Conservation (phyloP, 2,888 invertebrate genomes). For the Nysson spinosus region DNA sequence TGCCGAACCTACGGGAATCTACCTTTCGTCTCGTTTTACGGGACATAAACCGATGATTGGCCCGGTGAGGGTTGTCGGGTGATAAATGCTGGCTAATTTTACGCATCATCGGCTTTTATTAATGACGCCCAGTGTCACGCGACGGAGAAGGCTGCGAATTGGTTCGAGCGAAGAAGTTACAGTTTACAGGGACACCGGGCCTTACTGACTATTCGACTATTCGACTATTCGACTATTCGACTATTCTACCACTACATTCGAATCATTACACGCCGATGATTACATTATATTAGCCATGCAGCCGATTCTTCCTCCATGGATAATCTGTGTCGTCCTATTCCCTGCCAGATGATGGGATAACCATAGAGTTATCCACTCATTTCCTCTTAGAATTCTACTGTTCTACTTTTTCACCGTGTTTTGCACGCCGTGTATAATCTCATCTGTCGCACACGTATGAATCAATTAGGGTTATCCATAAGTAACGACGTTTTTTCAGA, state of each 20-base stretch:
- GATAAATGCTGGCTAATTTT: conserved; percentile 74
- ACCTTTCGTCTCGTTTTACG: conserved; percentile 37
- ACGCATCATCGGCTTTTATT: conserved; percentile 74
- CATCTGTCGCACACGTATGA: no score
- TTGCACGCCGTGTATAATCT: no score
- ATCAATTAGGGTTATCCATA: no score
- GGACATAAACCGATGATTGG: conserved; percentile 47
- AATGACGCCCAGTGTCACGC: conserved; percentile 58
- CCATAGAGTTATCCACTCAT: conserved; percentile 21
- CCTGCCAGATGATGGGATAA: conserved; percentile 40
- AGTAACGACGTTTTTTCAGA: no score
- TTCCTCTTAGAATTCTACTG: not conserved
- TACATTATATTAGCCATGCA: conserved; percentile 72
- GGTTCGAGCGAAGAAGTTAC: conserved; percentile 50
- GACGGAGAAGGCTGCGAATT: conserved; percentile 58
- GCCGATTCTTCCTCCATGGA: conserved; percentile 67
- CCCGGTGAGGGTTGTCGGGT: conserved; percentile 32
- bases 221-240: no score
- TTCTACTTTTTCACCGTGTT: not conserved
- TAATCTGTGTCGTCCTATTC: conserved; percentile 63
- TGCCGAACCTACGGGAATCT: not conserved
- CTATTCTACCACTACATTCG: conserved; percentile 55
- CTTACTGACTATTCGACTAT: no score
- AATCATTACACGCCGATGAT: conserved; percentile 68
- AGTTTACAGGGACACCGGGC: conserved; percentile 50